Conservation (phyloP, 2,113 vertebrate species). For the Hemiscyllium ocellatum region DNA sequence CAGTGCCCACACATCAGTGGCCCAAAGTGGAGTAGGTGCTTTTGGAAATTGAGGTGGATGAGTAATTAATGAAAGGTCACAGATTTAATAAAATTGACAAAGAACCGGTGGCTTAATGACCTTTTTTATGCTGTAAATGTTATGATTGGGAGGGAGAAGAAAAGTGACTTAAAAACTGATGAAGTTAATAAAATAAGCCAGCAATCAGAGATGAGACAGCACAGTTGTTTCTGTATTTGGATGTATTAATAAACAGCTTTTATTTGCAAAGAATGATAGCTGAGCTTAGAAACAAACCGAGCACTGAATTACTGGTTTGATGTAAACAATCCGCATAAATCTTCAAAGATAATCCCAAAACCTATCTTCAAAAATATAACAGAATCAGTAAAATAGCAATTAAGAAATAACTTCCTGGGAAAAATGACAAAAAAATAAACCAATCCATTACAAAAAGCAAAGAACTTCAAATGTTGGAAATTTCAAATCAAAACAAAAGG, state of each 20-base stretch:
- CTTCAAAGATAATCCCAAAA: background rate
- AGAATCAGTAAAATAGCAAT: background rate
- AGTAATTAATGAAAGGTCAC: background rate
- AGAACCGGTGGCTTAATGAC: background rate
- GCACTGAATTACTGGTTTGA: background rate
- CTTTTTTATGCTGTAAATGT: background rate
- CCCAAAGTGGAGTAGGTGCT: background rate
- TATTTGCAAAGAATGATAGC: background rate
- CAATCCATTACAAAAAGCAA: background rate
- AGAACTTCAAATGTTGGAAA: background rate
- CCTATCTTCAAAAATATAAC: background rate
- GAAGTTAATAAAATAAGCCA: background rate
- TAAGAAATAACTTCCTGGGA: background rate
- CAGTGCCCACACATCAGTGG: background rate
- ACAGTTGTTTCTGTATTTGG: background rate
- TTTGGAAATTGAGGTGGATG: background rate
- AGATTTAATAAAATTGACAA: background rate
- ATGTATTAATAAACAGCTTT: background rate
- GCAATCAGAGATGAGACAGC: background rate
- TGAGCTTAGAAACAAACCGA: background rate
- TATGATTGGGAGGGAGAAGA: background rate
- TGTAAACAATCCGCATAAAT: background rate
- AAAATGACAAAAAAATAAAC: background rate
- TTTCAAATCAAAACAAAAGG: background rate
- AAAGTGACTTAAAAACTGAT: background rate